Conservation (phyloP, 2,888 invertebrate genomes). For the Stegophylla sp. region DNA sequence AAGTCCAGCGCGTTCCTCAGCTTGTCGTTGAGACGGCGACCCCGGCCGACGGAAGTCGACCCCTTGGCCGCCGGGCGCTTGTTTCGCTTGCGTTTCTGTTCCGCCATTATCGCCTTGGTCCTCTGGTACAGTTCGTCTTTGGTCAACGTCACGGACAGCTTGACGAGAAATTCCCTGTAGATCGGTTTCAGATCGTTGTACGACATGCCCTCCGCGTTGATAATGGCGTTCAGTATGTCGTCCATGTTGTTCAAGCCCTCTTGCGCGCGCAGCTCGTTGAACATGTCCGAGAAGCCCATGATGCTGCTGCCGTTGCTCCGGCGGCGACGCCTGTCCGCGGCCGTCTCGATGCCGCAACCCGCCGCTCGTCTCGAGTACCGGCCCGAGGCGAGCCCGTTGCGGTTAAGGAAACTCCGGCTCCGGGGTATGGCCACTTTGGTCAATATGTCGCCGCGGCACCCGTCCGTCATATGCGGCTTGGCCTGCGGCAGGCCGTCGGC, state of each 20-base stretch:
- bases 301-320: conserved; percentile 68
- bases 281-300: conserved; percentile 84
- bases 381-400: conserved; percentile 69
- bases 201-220: conserved; percentile 90
- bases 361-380: conserved; percentile 57
- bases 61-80: conserved; percentile 67
- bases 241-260: conserved; percentile 88
- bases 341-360: conserved; percentile 39
- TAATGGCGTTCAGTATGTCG: conserved; percentile 85
- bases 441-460: conserved; percentile 72
- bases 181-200: conserved; percentile 91
- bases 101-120: conserved; percentile 87
- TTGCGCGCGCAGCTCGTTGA: conserved; percentile 85
- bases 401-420: conserved; percentile 84
- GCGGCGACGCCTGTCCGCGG: conserved; percentile 16
- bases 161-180: conserved; percentile 86
- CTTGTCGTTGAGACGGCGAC: conserved; percentile 25
- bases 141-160: conserved; percentile 86
- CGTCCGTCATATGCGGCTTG: conserved; percentile 45
- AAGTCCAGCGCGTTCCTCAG: background rate
- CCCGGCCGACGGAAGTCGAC: conserved; percentile 60
- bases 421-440: conserved; percentile 86
- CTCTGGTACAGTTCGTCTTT: conserved; percentile 89
- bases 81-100: conserved; percentile 74
- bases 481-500: background rate